Conservation (phyloP, 2,888 invertebrate genomes). For the Agrochola lota region DNA sequence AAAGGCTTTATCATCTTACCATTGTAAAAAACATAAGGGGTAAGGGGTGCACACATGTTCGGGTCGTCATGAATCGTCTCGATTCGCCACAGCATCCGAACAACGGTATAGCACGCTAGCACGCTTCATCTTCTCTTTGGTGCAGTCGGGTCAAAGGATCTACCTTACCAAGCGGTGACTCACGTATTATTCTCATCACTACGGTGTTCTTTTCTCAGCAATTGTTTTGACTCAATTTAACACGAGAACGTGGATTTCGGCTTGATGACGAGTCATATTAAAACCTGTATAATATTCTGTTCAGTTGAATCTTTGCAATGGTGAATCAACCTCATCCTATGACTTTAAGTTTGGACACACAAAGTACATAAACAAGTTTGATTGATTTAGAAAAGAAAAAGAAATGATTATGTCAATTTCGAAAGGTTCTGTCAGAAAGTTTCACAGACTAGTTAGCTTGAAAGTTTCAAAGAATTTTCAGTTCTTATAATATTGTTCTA, state of each 20-base stretch:
- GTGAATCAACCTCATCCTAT: background rate
- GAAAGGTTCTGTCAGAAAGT: constrained; percentile 7
- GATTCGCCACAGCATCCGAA: no score
- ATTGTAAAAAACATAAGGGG: background rate
- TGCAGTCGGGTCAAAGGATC: background rate
- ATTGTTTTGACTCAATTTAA: background rate
- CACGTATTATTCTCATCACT: background rate
- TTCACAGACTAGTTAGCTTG: no score
- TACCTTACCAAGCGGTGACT: background rate
- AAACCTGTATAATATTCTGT: background rate
- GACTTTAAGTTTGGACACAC: background rate
- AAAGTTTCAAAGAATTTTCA: background rate
- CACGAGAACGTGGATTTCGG: background rate
- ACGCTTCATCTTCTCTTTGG: background rate
- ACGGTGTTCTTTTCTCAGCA: background rate
- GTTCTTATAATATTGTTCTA: background rate
- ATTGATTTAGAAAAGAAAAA: background rate
- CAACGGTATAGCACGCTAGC: no score
- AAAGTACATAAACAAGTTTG: background rate
- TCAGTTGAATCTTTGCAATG: background rate
- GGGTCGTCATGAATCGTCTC: background rate
- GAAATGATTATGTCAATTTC: background rate
- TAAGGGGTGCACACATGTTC: background rate
- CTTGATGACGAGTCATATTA: background rate
- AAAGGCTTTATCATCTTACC: background rate